Conservation (phyloP, 2,113 vertebrate species). For the Phycodurus eques region DNA sequence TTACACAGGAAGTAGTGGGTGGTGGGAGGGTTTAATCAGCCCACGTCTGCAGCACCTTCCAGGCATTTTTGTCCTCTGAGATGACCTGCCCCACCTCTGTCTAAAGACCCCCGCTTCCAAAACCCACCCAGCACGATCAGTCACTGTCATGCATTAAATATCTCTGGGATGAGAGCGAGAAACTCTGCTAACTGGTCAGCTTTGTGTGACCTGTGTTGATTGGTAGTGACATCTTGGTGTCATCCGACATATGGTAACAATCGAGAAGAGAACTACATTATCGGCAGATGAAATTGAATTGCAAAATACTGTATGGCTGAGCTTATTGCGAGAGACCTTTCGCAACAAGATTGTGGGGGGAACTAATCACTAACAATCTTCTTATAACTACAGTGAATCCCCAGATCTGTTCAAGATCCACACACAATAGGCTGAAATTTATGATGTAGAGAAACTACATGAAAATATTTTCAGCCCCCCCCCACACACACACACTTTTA, state of each 20-base stretch:
- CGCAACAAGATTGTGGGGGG: neutral
- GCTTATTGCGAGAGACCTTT: slow-evolving; percentile 14
- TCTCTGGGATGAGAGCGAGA: slow-evolving; percentile 6
- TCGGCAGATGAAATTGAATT: slow-evolving; percentile 6
- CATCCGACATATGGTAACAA: slow-evolving; percentile 5
- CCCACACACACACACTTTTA: no score
- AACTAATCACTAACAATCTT: neutral
- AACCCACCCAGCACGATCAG: slow-evolving; percentile 14
- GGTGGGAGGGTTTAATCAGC: slow-evolving; percentile 43
- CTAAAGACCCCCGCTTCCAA: slow-evolving; percentile 23
- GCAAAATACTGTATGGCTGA: neutral
- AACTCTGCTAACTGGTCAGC: slow-evolving; percentile 6
- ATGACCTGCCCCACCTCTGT: slow-evolving; percentile 38
- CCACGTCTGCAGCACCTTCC: slow-evolving; percentile 36
- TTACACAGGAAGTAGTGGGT: slow-evolving; percentile 52
- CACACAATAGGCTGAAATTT: no score
- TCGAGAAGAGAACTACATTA: neutral
- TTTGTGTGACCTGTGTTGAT: slow-evolving; percentile 19
- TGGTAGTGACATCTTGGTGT: slow-evolving; percentile 22
- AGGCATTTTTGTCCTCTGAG: slow-evolving; percentile 39
- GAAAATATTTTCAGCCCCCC: no score
- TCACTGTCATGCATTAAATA: slow-evolving; percentile 47
- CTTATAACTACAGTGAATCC: no score
- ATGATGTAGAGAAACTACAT: no score
- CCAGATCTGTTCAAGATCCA: no score